Conservation (phyloP, 2,888 invertebrate species). For the Alviniconcha strummeri region DNA sequence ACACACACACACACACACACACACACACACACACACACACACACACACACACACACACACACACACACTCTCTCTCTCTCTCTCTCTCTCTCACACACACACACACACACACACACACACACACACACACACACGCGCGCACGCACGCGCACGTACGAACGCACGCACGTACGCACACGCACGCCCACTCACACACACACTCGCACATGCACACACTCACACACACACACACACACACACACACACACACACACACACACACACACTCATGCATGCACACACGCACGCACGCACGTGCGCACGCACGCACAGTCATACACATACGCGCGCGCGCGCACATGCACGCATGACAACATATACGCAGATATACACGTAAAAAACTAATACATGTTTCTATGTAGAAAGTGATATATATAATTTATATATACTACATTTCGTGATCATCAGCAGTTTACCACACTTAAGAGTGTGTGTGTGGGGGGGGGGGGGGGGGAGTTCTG, state of each 20-base stretch:
- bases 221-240: background rate
- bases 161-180: background rate
- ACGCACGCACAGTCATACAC: background rate
- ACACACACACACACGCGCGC: background rate
- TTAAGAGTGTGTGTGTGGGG: no score
- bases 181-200: background rate
- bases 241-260: constrained; percentile 14
- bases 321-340: background rate
- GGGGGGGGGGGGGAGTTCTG: no score
- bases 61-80: no score
- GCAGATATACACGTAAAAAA: background rate
- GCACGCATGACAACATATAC: background rate
- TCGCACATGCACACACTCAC: background rate
- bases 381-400: no score
- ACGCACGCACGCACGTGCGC: background rate
- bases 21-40: no score
- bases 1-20: no score
- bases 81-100: no score
- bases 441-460: no score
- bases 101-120: background rate
- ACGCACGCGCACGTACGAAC: background rate
- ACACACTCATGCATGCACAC: background rate
- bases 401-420: no score
- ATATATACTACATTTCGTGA: no score
- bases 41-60: no score